phyloP scores from a whole-genome alignment of 2,797 vertebrate genomes.

The Luscinia luscinia region DNA sequence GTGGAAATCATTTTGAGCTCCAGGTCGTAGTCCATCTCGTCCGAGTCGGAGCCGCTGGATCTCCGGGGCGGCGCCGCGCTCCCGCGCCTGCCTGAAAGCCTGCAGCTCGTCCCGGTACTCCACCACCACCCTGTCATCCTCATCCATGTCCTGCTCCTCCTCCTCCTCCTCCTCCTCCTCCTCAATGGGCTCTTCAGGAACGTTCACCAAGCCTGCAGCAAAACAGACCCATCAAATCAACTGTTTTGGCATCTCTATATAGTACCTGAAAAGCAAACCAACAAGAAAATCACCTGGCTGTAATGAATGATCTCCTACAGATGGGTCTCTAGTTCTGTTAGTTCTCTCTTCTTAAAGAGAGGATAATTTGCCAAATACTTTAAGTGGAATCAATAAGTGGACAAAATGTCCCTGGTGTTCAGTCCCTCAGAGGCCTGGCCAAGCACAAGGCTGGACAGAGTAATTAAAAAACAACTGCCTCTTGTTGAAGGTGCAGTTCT shows the following conservation, averaged over 20 bases:
- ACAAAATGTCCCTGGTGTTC: background rate
- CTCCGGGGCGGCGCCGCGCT: constrained; percentile 69
- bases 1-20: constrained; percentile 99
- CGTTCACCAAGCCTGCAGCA: constrained; percentile 89
- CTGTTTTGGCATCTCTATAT: background rate
- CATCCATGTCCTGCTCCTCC: constrained; percentile 94
- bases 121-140: constrained; percentile 91
- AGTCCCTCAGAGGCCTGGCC: background rate
- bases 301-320: background rate
- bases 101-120: constrained; percentile 87
- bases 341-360: background rate
- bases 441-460: background rate
- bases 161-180: constrained; percentile 91
- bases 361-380: background rate
- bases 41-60: constrained; percentile 87
- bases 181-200: constrained; percentile 88
- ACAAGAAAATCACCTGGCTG: accelerated
- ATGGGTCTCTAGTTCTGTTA: background rate
- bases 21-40: constrained; percentile 99
- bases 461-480: background rate
- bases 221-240: background rate
- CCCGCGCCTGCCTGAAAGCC: constrained; percentile 72
- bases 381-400: background rate
- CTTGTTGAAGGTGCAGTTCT: background rate
- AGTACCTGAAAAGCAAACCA: background rate